phyloP scores from a whole-genome alignment of 2,888 invertebrate species.

The Embidobia sp. region DNA sequence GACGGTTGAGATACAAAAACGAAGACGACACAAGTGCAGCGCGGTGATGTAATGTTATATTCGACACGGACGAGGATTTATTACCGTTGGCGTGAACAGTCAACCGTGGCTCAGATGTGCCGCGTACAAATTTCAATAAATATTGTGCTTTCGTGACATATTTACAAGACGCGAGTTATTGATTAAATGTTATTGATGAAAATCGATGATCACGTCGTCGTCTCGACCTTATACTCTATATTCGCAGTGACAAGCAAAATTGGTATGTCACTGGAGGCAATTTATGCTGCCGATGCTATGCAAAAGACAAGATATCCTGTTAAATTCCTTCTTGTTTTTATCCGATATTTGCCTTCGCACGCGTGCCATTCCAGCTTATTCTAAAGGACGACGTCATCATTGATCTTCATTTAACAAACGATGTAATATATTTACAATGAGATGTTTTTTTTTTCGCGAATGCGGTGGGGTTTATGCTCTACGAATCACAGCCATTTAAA shows the following conservation, averaged over 20 bases:
- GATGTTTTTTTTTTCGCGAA: constrained; percentile 1
- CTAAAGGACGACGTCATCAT: too few species aligned
- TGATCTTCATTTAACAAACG: background rate
- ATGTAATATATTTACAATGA: constrained; percentile 19
- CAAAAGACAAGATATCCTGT: constrained; percentile 1
- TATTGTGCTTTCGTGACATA: constrained; percentile 43
- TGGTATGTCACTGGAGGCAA: constrained; percentile 19
- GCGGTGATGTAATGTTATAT: too few species aligned
- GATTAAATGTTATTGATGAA: constrained; percentile 37
- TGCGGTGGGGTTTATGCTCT: constrained; percentile 35
- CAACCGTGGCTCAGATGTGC: too few species aligned
- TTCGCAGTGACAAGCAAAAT: constrained; percentile 21
- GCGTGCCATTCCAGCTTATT: too few species aligned
- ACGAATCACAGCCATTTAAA: constrained; percentile 43
- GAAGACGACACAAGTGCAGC: too few species aligned
- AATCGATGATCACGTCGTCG: constrained; percentile 33
- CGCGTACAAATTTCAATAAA: constrained; percentile 40
- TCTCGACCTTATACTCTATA: constrained; percentile 20
- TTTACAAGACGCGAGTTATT: constrained; percentile 29
- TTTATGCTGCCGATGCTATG: constrained; percentile 6
- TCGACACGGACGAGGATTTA: constrained; percentile 10
- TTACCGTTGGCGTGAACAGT: constrained; percentile 6
- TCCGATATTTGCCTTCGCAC: too few species aligned
- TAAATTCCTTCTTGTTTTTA: background rate
- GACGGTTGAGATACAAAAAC: background rate